Evolutionary conservation across 2,888 invertebrate species (phyloP).

Genomic region (Machimus rusticus): DNA sequence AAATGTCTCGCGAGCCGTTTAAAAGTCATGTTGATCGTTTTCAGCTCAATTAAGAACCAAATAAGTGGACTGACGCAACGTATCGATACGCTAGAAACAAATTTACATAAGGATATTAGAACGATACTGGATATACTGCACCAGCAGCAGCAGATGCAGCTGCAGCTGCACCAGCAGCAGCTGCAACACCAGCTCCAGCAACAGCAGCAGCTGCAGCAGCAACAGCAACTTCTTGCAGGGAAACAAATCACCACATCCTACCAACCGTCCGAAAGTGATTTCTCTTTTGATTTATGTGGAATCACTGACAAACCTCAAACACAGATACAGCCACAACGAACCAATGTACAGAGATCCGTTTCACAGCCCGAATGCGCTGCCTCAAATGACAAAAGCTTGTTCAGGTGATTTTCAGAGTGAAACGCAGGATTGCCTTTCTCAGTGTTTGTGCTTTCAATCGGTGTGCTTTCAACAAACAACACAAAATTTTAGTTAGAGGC

Average conservation of each 20-base stretch:
- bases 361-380: conserved; percentile 54
- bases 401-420: conserved; percentile 49
- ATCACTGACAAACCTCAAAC: conserved; percentile 48
- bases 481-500: background rate
- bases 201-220: conserved; percentile 51
- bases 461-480: background rate
- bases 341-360: conserved; percentile 54
- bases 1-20: background rate
- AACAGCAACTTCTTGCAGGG: conserved; percentile 50
- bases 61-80: conserved; percentile 53
- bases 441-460: background rate
- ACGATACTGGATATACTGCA: conserved; percentile 54
- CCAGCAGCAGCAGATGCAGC: conserved; percentile 54
- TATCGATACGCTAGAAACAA: conserved; percentile 53
- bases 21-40: background rate
- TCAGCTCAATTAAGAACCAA: conserved; percentile 53
- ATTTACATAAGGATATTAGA: conserved; percentile 54
- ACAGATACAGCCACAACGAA: conserved; percentile 51
- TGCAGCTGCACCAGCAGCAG: conserved; percentile 51
- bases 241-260: conserved; percentile 53
- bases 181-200: conserved; percentile 52
- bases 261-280: conserved; percentile 57
- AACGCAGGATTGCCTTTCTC: background rate
- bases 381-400: conserved; percentile 53
- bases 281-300: conserved; percentile 54